Evolutionary conservation across 2,888 invertebrate genomes (phyloP), one percentile per base, ranked within the genome.

Genomic region (Leptinotarsa rubiginosa): DNA sequence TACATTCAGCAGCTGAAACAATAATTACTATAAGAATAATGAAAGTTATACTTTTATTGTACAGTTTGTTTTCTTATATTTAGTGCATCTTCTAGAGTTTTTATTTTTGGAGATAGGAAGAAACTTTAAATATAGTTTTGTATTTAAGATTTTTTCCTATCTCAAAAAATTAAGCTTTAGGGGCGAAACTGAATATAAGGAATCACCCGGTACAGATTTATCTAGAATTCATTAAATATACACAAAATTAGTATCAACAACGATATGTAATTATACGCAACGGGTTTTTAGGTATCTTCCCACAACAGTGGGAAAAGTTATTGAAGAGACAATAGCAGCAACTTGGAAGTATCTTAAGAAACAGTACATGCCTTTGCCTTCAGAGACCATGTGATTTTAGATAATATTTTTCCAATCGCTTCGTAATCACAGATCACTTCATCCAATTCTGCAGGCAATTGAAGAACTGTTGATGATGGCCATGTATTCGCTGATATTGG

Each of bases 381-480:
- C 70, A 75, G 64, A 67, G 64, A 64, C 72, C 54, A 76, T 76
- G 75, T 80, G 79, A 77, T 65, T 74, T n/a, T n/a, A n/a, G n/a
- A n/a, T n/a, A n/a, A n/a, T n/a, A n/a, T n/a, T n/a, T n/a, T n/a
- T n/a, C n/a, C n/a, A n/a, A n/a, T n/a, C n/a, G n/a, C n/a, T n/a
- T n/a, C n/a, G n/a, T n/a, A n/a, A n/a, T n/a, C n/a, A n/a, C n/a
- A n/a, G n/a, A n/a, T n/a, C n/a, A n/a, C n/a, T n/a, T n/a, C n/a
- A n/a, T n/a, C n/a, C n/a, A n/a, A n/a, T n/a, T n/a, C n/a, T n/a
- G n/a, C n/a, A n/a, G n/a, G n/a, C n/a, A n/a, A n/a, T n/a, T n/a
- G n/a, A n/a, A n/a, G n/a, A n/a, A n/a, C n/a, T n/a, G n/a, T n/a
- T n/a, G n/a, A n/a, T n/a, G n/a, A n/a, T n/a, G n/a, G n/a, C n/a